Conservation (phyloP, 2,113 vertebrate species). For the Tachysurus vachellii region DNA sequence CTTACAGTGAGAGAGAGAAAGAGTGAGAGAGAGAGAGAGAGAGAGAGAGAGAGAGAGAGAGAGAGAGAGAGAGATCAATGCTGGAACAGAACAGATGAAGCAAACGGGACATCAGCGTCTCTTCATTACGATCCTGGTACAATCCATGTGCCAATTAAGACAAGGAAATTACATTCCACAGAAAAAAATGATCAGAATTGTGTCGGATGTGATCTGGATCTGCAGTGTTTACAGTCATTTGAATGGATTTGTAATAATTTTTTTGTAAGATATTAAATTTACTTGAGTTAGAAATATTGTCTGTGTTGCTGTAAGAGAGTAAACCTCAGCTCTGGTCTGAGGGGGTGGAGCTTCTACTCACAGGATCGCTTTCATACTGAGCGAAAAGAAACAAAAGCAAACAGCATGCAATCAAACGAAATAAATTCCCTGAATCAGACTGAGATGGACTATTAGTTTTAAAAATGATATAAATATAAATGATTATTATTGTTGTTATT, state of each 20-base stretch:
- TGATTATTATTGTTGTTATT: neutral
- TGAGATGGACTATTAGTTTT: neutral
- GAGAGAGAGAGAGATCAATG: neutral
- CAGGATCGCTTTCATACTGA: neutral
- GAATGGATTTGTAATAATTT: neutral
- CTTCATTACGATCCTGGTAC: neutral
- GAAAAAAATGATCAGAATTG: neutral
- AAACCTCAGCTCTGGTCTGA: neutral
- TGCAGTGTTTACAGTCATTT: neutral
- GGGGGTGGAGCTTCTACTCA: neutral
- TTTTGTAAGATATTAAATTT: neutral
- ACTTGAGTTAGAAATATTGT: neutral
- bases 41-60: neutral
- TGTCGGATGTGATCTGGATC: neutral
- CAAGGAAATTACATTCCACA: neutral
- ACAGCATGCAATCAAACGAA: neutral
- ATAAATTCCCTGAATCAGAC: neutral
- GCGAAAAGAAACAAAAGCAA: neutral
- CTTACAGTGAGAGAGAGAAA: neutral
- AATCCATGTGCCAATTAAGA: too few species aligned
- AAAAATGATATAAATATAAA: neutral
- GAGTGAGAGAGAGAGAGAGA: neutral
- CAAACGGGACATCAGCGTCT: neutral
- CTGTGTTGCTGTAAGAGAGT: neutral
- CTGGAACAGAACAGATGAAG: neutral